Conservation (phyloP, 1,140 invertebrate genomes). For the Drosophila erecta region DNA sequence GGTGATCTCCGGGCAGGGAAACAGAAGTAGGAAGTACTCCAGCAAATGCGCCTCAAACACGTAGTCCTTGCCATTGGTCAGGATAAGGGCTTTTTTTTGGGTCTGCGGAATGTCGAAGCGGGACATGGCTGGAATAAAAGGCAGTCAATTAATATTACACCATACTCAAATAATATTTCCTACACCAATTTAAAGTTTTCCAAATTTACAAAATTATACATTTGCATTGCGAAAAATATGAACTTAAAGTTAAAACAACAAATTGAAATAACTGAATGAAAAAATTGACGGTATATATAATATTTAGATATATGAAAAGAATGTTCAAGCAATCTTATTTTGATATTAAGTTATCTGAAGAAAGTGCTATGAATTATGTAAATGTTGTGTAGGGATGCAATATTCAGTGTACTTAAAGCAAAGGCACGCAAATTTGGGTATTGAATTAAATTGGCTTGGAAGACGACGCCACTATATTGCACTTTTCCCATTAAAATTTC, state of each 20-base stretch:
- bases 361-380: neutral
- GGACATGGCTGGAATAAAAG: slow-evolving; percentile 31
- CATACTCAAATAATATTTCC: too few relatives aligned
- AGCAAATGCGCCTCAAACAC: slow-evolving; percentile 66
- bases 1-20: slow-evolving; percentile 64
- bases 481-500: neutral
- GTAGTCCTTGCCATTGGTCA: slow-evolving; percentile 69
- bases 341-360: neutral
- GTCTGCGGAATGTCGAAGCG: slow-evolving; percentile 53
- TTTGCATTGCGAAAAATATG: too few relatives aligned
- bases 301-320: too few relatives aligned
- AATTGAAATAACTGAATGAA: too few relatives aligned
- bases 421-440: neutral
- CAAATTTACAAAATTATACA: too few relatives aligned
- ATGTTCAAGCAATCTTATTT: neutral
- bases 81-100: slow-evolving; percentile 46
- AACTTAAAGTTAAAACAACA: too few relatives aligned
- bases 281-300: too few relatives aligned
- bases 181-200: too few relatives aligned
- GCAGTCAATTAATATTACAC: neutral
- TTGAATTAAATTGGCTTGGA: neutral
- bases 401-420: neutral
- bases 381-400: neutral
- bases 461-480: neutral
- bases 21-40: slow-evolving; percentile 74